These are phyloP conservation scores for Rattus rattus DNA, from an alignment of 2,113 vertebrate species.

Conservation along the genomic window DNA sequence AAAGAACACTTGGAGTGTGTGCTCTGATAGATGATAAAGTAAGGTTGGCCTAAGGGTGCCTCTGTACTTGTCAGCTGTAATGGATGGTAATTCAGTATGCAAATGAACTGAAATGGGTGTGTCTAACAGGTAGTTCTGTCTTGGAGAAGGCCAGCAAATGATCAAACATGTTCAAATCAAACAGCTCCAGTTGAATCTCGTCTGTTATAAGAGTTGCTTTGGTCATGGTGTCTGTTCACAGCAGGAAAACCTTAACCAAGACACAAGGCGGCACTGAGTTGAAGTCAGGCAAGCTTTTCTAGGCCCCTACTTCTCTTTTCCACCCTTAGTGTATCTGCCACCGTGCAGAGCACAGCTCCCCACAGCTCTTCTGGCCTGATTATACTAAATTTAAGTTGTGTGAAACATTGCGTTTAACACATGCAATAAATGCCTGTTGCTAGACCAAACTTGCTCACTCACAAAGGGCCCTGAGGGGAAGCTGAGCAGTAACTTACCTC, in stretches of 20 bases:
- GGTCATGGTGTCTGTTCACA: too few relatives aligned
- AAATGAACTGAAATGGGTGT: not conserved
- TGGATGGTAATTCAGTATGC: not conserved
- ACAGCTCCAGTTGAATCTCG: too few relatives aligned
- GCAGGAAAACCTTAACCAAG: too few relatives aligned
- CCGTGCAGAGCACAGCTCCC: not conserved
- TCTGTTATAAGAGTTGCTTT: too few relatives aligned
- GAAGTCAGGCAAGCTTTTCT: not conserved
- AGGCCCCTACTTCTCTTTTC: not conserved
- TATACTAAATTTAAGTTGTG: not conserved
- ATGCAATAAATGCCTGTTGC: not conserved
- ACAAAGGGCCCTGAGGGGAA: not conserved
- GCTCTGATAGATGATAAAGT: too few relatives aligned
- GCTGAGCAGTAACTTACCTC: constrained; percentile 68
- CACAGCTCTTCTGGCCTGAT: not conserved
- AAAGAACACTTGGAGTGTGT: fast-evolving
- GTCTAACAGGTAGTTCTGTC: too few relatives aligned
- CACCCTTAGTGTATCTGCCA: not conserved
- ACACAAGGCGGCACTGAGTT: not conserved
- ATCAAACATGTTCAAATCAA: not conserved
- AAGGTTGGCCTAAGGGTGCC: not conserved
- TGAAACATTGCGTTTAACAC: not conserved
- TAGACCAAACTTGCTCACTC: not conserved
- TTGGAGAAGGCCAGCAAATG: not conserved
- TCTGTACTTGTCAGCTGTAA: not conserved